Conservation (phyloP, 2,888 invertebrate species). For the Stegophylla sp. region DNA sequence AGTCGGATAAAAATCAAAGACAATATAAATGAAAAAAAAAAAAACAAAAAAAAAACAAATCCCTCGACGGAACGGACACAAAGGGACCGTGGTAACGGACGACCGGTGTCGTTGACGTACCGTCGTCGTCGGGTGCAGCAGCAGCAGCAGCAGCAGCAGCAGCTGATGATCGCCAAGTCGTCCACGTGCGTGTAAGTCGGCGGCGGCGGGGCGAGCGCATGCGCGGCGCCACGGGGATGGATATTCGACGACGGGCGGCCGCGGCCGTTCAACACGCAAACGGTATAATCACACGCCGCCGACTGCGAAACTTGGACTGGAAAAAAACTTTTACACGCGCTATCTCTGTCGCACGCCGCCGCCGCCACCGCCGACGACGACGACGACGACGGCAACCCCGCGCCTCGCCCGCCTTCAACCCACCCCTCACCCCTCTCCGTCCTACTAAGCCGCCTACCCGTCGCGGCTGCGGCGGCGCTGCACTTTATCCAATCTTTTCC, state of each 20-base stretch:
- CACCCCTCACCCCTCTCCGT: background rate
- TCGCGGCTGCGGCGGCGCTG: constrained; percentile 7
- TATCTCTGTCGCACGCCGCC: constrained; percentile 59
- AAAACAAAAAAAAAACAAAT: background rate
- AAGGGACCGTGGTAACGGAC: background rate
- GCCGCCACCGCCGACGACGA: no score
- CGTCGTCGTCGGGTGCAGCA: background rate
- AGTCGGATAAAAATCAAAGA: background rate
- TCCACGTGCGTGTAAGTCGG: constrained; percentile 49
- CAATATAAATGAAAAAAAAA: background rate
- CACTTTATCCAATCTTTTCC: constrained; percentile 59
- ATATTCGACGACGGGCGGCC: constrained; percentile 23
- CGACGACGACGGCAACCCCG: no score
- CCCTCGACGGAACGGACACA: background rate
- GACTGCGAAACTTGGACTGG: constrained; percentile 59
- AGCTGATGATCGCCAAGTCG: constrained; percentile 6
- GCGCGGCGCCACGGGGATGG: constrained; percentile 12
- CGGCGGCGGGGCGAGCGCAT: background rate
- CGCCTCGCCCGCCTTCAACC: background rate
- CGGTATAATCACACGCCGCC: constrained; percentile 59
- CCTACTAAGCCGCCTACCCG: background rate
- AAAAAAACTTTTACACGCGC: constrained; percentile 58
- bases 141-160: background rate
- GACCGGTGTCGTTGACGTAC: background rate
- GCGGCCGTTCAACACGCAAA: constrained; percentile 52